Base-by-base conservation (phyloP, 2,888 invertebrate species). In the Phyllotreta cruciferae region DNA sequence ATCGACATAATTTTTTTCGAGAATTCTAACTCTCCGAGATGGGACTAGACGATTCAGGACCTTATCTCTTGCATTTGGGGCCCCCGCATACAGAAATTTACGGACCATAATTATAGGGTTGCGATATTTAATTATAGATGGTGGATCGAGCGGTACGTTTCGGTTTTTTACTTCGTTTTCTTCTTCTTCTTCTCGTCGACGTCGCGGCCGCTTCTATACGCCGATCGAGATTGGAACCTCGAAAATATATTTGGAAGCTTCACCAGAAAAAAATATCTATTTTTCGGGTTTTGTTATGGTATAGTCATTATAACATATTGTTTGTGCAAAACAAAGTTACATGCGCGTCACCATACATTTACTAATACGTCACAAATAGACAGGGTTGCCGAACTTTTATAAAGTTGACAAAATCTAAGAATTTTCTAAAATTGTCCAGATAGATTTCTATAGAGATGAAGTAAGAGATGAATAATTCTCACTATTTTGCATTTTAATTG, bases 91-190 rank as follows among this genome's bases (percentile, higher is more conserved):
- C 85, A 86, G 86, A 87, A 87, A 90, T 90, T 90, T 90, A 90
- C 90, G 88, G 90, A 85, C 89, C 89, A 87, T 90, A 90, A 90
- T 90, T 90, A 89, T 87, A 90, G 90, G 90, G 89, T 90, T 86
- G 83, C 85, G 85, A 87, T 85, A 87, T 88, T 90, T 90, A 90
- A 90, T 90, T 90, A 90, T 88, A 88, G 88, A 85, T 83, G 81
- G 71, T 68, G 68, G 80, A 78, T 80, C 79, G 78, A 61, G 66
- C 69, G 67, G 64, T 67, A 53, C 62, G 53, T 62, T 56, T 24
- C 24, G 24, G 24, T 24, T 24, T 24, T 24, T 24, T 24, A 24
- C 24, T 62, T 62, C 62, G 56, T 52, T 50, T 58, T 45, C 52
- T 60, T 44, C 67, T 64, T 70, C 69, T 62, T 60, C 45, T 54